Percentiles rank a stretch among this genome's conserved stretches.
Evolutionary conservation across 2,113 vertebrate genomes (phyloP).

Genomic region (Callipepla squamata): DNA sequence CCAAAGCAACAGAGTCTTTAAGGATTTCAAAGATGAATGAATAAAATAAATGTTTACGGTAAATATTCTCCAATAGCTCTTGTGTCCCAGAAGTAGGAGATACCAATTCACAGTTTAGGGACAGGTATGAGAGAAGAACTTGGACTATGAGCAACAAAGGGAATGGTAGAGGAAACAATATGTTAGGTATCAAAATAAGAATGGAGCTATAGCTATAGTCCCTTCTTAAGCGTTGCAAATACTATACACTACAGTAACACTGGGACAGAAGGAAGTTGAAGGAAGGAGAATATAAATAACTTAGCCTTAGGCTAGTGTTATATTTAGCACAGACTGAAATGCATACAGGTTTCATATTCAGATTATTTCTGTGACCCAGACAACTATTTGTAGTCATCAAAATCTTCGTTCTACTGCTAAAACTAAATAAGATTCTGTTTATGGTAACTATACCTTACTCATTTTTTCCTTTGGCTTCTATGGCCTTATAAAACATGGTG

Average conservation of each 20-base stretch:
- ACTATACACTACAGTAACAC: not conserved
- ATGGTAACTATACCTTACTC: not conserved
- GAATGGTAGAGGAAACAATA: fast-evolving
- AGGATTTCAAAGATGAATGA: not conserved
- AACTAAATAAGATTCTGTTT: not conserved
- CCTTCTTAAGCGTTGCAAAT: not conserved
- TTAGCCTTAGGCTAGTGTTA: not conserved
- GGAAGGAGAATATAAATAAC: not conserved
- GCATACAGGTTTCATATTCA: not conserved
- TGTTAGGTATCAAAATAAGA: not conserved
- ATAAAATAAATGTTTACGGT: not conserved
- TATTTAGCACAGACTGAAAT: not conserved
- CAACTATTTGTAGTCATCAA: not conserved
- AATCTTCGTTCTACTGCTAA: not conserved
- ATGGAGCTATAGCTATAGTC: not conserved
- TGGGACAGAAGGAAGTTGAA: not conserved
- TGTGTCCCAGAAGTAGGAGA: not conserved
- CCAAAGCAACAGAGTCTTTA: not conserved
- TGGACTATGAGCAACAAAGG: not conserved
- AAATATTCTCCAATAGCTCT: not conserved
- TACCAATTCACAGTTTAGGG: not conserved
- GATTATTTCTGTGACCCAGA: not conserved
- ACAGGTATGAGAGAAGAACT: not conserved
- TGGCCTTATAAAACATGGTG: not conserved
- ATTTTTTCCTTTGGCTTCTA: not conserved